Conservation (phyloP, 2,888 invertebrate species). For the Drosophila paranaensis region DNA sequence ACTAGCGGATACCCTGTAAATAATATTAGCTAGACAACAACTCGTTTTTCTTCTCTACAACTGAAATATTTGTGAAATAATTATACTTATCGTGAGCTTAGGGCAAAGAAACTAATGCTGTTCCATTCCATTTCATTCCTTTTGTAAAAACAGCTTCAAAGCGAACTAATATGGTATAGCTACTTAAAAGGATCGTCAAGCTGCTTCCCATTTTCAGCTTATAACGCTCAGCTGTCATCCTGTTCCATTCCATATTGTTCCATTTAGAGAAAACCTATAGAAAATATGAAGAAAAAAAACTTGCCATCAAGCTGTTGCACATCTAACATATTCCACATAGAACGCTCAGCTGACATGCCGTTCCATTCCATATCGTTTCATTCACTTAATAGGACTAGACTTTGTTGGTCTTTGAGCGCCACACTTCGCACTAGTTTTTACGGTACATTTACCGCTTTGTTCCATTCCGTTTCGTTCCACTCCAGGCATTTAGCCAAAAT, state of each 20-base stretch:
- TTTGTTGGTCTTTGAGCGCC: neutral
- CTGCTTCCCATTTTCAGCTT: too few species aligned
- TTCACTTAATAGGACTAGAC: too few species aligned
- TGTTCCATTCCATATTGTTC: constrained; percentile 4
- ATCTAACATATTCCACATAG: neutral
- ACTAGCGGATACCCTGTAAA: neutral
- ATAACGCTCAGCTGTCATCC: neutral
- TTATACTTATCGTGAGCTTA: too few species aligned
- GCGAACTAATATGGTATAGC: too few species aligned
- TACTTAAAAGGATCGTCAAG: too few species aligned
- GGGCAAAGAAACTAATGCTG: neutral
- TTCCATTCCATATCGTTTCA: constrained; percentile 4
- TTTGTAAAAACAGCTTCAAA: neutral
- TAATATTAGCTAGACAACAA: too few species aligned
- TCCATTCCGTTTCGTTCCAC: constrained; percentile 3
- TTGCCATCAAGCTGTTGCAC: neutral
- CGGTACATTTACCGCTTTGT: neutral
- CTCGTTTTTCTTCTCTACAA: neutral
- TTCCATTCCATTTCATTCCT: constrained; percentile 9
- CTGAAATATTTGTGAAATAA: neutral
- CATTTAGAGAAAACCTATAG: neutral
- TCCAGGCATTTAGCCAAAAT: constrained; percentile 44
- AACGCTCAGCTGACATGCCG: neutral
- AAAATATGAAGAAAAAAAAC: neutral
- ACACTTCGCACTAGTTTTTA: neutral